Percentiles rank a stretch among this genome's conserved stretches.
Evolutionary conservation across 2,797 vertebrate species (phyloP).

Genomic region (Pangasius larnaudii): DNA sequence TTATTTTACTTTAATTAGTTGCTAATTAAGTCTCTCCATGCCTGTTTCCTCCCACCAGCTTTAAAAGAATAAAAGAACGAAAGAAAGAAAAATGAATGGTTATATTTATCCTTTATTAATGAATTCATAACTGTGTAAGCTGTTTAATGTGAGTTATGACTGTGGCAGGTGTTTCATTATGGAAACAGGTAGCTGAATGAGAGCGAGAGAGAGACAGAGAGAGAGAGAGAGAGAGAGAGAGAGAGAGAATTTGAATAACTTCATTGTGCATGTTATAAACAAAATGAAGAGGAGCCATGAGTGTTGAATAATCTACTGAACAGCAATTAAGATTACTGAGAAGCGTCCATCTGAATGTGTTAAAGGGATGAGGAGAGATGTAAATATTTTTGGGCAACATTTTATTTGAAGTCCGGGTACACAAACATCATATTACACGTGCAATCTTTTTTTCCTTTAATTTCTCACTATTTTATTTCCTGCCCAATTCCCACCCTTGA

Average conservation of each 20-base stretch:
- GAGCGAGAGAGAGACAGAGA: background rate
- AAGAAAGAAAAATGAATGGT: constrained; percentile 14
- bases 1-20: background rate
- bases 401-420: background rate
- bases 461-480: no score
- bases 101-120: constrained; percentile 48
- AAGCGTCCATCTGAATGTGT: background rate
- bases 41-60: background rate
- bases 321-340: background rate
- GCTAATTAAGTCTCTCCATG: background rate
- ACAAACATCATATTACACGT: background rate
- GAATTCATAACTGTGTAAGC: constrained; percentile 33
- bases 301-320: background rate
- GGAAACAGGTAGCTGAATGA: background rate
- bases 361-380: background rate
- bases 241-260: background rate
- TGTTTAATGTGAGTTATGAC: constrained; percentile 51
- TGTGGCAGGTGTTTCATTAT: constrained; percentile 48
- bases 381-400: background rate
- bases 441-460: background rate
- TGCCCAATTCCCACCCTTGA: no score
- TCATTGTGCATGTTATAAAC: background rate
- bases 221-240: background rate
- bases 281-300: background rate
- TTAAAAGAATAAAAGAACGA: background rate